Conservation (phyloP, 1,140 invertebrate species). For the Caenorhabditis inopinata region DNA sequence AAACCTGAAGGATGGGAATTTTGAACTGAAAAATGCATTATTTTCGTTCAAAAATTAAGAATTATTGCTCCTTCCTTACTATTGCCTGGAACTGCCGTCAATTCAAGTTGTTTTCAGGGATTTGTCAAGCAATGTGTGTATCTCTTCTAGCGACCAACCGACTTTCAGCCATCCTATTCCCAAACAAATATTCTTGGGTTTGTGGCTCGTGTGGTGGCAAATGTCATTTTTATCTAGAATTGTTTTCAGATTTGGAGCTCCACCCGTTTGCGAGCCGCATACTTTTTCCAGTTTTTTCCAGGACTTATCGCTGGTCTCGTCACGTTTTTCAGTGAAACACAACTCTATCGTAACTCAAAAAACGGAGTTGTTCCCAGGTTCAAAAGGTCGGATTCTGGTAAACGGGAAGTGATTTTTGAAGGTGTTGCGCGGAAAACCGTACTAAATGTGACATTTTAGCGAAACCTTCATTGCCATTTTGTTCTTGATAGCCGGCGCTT, state of each 20-base stretch:
- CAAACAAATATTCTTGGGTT: background rate
- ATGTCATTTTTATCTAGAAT: background rate
- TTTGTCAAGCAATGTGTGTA: constrained; percentile 33
- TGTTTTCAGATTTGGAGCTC: background rate
- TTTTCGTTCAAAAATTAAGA: background rate
- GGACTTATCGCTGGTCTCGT: background rate
- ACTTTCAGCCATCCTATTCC: constrained; percentile 22
- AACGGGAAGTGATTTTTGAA: background rate
- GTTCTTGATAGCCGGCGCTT: constrained; percentile 6
- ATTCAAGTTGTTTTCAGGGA: background rate
- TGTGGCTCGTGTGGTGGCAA: background rate
- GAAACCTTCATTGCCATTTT: background rate
- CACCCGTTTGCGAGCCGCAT: background rate
- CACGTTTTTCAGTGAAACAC: constrained; percentile 13
- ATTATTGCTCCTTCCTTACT: too few species aligned
- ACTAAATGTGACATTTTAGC: background rate
- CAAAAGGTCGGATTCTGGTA: constrained; percentile 24
- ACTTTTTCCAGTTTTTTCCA: background rate
- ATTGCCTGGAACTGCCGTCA: background rate
- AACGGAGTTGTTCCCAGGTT: constrained; percentile 23
- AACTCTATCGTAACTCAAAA: background rate
- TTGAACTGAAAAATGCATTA: too few species aligned
- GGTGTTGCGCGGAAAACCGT: background rate
- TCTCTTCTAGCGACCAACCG: constrained; percentile 29
- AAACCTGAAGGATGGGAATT: too few species aligned